A percentile compares a stretch with the other conserved stretches of the same genome.
These are phyloP conservation scores for Lepilemur septentrionalis DNA, from an alignment of 2,797 vertebrate species.

Conservation along the genomic window DNA sequence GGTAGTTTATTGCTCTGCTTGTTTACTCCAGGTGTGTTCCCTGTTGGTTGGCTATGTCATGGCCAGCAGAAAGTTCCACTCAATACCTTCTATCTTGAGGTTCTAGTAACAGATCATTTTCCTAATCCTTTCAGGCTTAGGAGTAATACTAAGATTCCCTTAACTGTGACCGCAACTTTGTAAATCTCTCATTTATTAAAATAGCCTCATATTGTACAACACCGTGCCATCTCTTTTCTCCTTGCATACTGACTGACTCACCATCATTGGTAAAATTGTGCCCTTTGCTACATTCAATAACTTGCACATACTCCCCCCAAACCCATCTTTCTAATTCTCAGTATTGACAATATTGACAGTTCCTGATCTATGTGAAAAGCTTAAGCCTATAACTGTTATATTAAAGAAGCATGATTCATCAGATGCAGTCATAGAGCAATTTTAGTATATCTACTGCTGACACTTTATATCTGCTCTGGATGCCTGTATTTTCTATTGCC, in stretches of 20 bases:
- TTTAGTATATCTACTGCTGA: not conserved
- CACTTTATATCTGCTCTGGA: not conserved
- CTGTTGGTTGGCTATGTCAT: fast-evolving
- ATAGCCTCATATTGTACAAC: not conserved
- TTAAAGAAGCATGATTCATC: not conserved
- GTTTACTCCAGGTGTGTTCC: not conserved
- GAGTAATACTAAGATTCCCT: not conserved
- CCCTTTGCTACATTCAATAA: not conserved
- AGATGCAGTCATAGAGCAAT: not conserved
- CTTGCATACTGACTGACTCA: not conserved
- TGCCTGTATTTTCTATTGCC: not conserved
- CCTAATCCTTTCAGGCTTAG: not conserved
- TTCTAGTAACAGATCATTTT: not conserved
- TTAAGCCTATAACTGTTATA: not conserved
- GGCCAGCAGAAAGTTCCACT: not conserved
- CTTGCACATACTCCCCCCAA: not conserved
- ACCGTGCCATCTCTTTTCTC: not conserved
- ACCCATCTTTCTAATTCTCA: not conserved
- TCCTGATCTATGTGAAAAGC: not conserved
- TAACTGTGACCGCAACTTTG: not conserved
- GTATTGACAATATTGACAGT: not conserved
- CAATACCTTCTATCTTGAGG: not conserved
- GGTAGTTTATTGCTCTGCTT: fast-evolving
- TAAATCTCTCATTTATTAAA: not conserved
- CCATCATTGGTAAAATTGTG: not conserved